Evolutionary conservation across 1,140 invertebrate genomes (phyloP), one percentile per base, ranked within the genome.

Genomic region (Oreohelix idahoensis): DNA sequence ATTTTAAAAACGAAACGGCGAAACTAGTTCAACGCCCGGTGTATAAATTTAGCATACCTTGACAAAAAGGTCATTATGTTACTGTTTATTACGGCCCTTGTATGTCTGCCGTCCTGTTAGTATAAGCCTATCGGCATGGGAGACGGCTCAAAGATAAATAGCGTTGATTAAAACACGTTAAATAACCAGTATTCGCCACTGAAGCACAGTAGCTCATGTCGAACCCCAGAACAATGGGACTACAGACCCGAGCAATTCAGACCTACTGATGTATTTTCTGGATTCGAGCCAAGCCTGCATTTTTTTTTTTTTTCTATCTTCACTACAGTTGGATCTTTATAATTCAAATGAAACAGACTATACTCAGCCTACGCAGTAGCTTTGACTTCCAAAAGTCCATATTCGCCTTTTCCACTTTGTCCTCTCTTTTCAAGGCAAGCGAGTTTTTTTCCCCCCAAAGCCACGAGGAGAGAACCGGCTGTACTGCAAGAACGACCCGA

Each of bases 321-420:
- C 8, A 20, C 10, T 58, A 35, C 2, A 66, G 32, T 58, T 32
- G 26, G n/a, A 36, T 15, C 29, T 8, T 58, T 15, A 66, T 38
- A 79, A 38, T 23, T 66, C 32, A 5, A 15, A 15, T 42, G 63
- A 69, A 79, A 79, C 77, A 79, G 77, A 79, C 77, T 79, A 79
- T 79, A 79, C 2, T 36, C n/a, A 79, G 20, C 36, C 13, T n/a
- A 29, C 36, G 51, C 32, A 23, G 53, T 58, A 58, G 53, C 53
- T 23, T 10, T 58, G 53, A 58, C 53, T 58, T 58, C 4, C 53
- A 2, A 58, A 36, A 11, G 75, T 51, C 17, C 49, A 51, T 0
- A 0, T 53, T 77, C 75, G 45, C 77, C 77, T 4, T 38, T 4
- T 79, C 29, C 35, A 38, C 0, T 79, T 79, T 69, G 17, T 5